A percentile compares a stretch with the other conserved stretches of the same genome.
Conservation (phyloP, 1,140 invertebrate genomes). For the Drosophila serrata region DNA sequence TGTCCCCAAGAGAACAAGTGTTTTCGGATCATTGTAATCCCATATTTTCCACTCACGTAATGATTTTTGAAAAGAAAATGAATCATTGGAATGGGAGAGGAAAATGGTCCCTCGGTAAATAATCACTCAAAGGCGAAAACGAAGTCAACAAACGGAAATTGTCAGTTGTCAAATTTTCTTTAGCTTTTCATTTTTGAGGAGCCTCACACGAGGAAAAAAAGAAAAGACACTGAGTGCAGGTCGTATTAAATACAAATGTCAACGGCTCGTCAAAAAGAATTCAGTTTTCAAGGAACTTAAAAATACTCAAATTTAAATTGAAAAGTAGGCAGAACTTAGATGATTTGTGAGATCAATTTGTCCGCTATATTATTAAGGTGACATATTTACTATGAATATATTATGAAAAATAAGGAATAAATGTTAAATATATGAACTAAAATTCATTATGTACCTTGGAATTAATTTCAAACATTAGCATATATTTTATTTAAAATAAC, state of each 20-base stretch:
- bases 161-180: slow-evolving; percentile 76
- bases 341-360: slow-evolving; percentile 4
- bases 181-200: slow-evolving; percentile 38
- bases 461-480: not conserved
- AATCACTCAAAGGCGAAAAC: slow-evolving; percentile 31
- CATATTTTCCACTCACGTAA: slow-evolving; percentile 58
- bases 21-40: slow-evolving; percentile 25
- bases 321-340: slow-evolving; percentile 1
- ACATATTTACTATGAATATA: slow-evolving; percentile 3
- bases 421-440: not conserved
- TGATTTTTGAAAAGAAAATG: slow-evolving; percentile 60
- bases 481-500: not conserved
- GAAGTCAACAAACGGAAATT: slow-evolving; percentile 75
- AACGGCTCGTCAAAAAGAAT: slow-evolving; percentile 64
- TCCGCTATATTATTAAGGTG: not conserved
- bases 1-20: slow-evolving; percentile 17
- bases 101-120: slow-evolving; percentile 32
- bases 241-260: slow-evolving; percentile 79
- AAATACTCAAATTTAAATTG: slow-evolving; percentile 26
- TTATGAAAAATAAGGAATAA: not conserved
- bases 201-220: slow-evolving; percentile 40
- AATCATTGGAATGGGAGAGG: slow-evolving; percentile 49
- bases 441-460: not conserved
- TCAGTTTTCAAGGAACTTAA: slow-evolving; percentile 26
- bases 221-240: slow-evolving; percentile 43